Conservation (phyloP, 2,113 vertebrate genomes). For the Rhegmatorhina hoffmannsi region DNA sequence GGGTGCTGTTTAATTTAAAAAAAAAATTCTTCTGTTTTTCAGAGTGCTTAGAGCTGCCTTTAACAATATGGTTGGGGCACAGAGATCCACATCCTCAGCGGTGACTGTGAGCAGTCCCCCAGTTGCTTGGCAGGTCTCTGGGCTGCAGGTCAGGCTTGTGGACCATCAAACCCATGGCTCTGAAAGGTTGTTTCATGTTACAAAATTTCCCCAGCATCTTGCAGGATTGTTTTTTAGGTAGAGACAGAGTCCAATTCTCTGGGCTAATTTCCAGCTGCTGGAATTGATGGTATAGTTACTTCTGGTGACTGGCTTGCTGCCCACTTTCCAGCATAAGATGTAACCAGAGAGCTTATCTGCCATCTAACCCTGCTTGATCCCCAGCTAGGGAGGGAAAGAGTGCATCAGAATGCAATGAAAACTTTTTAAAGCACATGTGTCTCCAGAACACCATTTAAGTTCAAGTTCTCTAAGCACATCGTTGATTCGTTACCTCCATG, state of each 20-base stretch:
- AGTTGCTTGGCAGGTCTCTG: background rate
- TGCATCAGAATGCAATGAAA: background rate
- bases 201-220: background rate
- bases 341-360: background rate
- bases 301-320: background rate
- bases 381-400: background rate
- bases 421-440: background rate
- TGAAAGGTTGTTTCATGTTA: background rate
- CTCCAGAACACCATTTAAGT: background rate
- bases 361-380: background rate
- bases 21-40: background rate
- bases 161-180: accelerated
- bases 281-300: background rate
- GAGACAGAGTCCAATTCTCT: background rate
- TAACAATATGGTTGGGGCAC: accelerated
- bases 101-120: background rate
- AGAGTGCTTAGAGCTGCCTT: background rate
- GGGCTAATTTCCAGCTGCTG: background rate
- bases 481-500: background rate
- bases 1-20: too few relatives aligned
- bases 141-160: background rate
- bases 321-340: background rate
- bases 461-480: background rate
- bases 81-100: background rate
- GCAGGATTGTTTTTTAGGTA: background rate